phyloP scores from a whole-genome alignment of 2,888 invertebrate species.

The Agrochola circellaris region DNA sequence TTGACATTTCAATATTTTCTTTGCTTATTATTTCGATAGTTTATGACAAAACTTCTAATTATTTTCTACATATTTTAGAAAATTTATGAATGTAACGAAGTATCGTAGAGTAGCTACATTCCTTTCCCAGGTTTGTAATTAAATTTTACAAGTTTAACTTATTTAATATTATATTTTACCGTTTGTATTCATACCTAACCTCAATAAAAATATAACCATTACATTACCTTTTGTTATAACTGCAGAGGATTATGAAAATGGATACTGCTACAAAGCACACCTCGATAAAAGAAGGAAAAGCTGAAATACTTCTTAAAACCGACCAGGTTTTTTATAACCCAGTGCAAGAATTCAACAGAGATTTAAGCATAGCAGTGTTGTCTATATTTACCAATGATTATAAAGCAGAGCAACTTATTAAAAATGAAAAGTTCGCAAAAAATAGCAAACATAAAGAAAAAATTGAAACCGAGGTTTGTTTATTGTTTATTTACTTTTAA shows the following conservation, averaged over 20 bases:
- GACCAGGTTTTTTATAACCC: slow-evolving; percentile 99
- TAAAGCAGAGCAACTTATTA: slow-evolving; percentile 75
- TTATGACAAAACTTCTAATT: neutral
- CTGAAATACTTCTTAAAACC: slow-evolving; percentile 92
- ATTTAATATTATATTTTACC: neutral
- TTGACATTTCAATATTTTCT: slow-evolving; percentile 17
- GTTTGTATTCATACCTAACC: slow-evolving; percentile 22
- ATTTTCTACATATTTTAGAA: slow-evolving; percentile 1
- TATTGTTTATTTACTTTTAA: slow-evolving; percentile 1
- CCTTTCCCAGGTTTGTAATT: slow-evolving; percentile 53
- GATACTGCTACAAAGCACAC: slow-evolving; percentile 72
- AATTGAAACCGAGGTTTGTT: slow-evolving; percentile 60
- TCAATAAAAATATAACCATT: slow-evolving; percentile 51
- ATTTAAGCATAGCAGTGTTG: slow-evolving; percentile 95
- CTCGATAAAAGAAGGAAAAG: slow-evolving; percentile 94
- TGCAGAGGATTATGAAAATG: slow-evolving; percentile 78
- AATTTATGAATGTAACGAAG: slow-evolving; percentile 52
- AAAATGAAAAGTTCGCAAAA: slow-evolving; percentile 69
- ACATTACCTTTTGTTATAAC: neutral
- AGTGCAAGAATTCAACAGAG: slow-evolving; percentile 99
- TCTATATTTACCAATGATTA: slow-evolving; percentile 92
- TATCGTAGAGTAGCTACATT: slow-evolving; percentile 41
- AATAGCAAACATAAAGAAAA: slow-evolving; percentile 63
- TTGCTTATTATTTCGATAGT: no score
- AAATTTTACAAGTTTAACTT: neutral